Evolutionary conservation across 1,140 invertebrate species (phyloP), one percentile per base, ranked within the genome.

Genomic region (Teleogryllus occipitalis): DNA sequence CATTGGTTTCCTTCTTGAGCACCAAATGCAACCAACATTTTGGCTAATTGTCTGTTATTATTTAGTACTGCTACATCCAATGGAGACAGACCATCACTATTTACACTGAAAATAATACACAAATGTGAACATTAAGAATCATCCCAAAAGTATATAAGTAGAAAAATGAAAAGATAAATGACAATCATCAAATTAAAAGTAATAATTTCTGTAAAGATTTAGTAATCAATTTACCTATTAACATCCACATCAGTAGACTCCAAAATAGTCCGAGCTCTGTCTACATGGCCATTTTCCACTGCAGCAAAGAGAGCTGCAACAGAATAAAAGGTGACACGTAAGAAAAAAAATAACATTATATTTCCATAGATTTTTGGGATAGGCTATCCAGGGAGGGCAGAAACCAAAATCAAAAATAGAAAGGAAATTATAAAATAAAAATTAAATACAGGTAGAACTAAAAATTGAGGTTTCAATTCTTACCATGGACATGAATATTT

Each of bases 241-340:
- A 98, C 91, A 86, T 98, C 94, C 7, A 97, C 93, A 84, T 96
- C 94, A 0, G 94, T 95, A 15, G 95, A 94, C 83, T 97, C 95
- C 80, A 98, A 87, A 83, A 98, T 96, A 47, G 93, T 94, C 82
- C 93, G 91, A 0, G 94, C 95, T 84, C 96, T 95, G 82, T 97
- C 96, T 83, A 97, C 84, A 85, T 98, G 95, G 39, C 95, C 95
- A 87, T 97, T 94, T 87, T 98, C 96, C 7, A 98, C 95, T 1
- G 96, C 96, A 15, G 93, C 92, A 87, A 96, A 96, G n/a, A 96
- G 88, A 72, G 94, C 95, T 96, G 88, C 18, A 90, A 89, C 84
- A 88, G 85, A 84, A 83, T 83, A 81, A 49, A 49, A 46, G 75
- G 27, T 39, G 27, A 39, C 27, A 39, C 5, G 27, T 39, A 39